phyloP scores from a whole-genome alignment of 2,797 vertebrate genomes.

The Rhinatrema bivittatum region DNA sequence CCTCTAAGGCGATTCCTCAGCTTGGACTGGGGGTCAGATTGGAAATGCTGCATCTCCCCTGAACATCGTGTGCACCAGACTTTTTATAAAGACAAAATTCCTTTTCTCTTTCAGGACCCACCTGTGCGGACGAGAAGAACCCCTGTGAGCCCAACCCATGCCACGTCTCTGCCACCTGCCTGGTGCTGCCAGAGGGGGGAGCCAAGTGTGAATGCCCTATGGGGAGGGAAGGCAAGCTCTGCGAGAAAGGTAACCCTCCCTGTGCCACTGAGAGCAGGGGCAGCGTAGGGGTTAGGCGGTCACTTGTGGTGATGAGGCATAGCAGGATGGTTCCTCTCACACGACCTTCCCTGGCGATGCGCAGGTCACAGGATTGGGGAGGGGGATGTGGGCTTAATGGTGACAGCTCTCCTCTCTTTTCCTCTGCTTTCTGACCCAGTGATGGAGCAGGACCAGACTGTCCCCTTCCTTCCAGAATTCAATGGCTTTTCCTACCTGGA shows the following conservation, averaged over 20 bases:
- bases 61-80: too few species aligned
- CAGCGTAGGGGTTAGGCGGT: too few species aligned
- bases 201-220: slow-evolving; percentile 85
- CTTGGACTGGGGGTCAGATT: too few species aligned
- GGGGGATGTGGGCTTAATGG: too few species aligned
- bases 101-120: slow-evolving; percentile 69
- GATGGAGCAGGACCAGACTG: slow-evolving; percentile 45
- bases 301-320: too few species aligned
- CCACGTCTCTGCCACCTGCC: slow-evolving; percentile 76
- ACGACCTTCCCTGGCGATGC: slow-evolving; percentile 22
- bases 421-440: slow-evolving; percentile 24
- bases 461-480: slow-evolving; percentile 82
- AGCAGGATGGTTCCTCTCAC: slow-evolving; percentile 37
- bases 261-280: too few species aligned
- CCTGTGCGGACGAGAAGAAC: slow-evolving; percentile 76
- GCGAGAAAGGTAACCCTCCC: slow-evolving; percentile 85
- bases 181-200: slow-evolving; percentile 72
- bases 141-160: slow-evolving; percentile 84
- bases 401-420: too few species aligned
- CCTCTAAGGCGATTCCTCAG: too few species aligned
- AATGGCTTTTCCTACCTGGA: slow-evolving; percentile 84
- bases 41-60: too few species aligned
- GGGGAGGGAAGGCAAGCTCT: slow-evolving; percentile 80
- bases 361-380: too few species aligned
- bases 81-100: too few species aligned